Conservation (phyloP, 2,113 vertebrate species). For the Alces alces region DNA sequence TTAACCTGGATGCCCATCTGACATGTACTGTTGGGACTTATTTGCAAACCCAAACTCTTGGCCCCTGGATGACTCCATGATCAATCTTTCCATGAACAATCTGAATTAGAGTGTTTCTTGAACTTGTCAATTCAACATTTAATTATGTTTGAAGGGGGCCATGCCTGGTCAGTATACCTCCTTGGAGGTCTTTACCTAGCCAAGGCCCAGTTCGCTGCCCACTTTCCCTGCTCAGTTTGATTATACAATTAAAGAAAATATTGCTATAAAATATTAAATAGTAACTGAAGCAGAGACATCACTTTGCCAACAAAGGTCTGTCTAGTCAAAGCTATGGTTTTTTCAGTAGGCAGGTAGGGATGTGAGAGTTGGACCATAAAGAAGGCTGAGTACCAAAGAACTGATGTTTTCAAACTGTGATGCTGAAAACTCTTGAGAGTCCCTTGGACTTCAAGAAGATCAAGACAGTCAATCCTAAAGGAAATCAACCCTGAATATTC, state of each 20-base stretch:
- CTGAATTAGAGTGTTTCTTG: neutral
- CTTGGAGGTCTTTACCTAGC: neutral
- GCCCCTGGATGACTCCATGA: neutral
- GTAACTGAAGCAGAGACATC: neutral
- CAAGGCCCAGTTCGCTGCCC: neutral
- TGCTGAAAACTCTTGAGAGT: neutral
- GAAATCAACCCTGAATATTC: neutral
- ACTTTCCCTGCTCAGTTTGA: neutral
- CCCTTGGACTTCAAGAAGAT: neutral
- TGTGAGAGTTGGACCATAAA: neutral
- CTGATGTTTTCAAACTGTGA: neutral
- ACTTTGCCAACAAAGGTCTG: neutral
- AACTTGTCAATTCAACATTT: neutral
- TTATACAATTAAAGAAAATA: neutral
- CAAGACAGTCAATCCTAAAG: neutral
- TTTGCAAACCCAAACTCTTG: neutral
- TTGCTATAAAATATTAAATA: neutral
- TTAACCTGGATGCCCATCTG: neutral
- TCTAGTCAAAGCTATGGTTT: neutral
- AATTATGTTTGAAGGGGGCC: neutral
- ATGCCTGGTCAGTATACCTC: neutral
- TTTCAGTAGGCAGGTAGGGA: neutral
- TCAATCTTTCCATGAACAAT: neutral
- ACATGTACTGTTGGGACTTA: neutral
- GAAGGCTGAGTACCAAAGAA: neutral